Evolutionary conservation across 2,888 invertebrate species (phyloP), one percentile per base, ranked within the genome.

Genomic region (Laothoe populi): DNA sequence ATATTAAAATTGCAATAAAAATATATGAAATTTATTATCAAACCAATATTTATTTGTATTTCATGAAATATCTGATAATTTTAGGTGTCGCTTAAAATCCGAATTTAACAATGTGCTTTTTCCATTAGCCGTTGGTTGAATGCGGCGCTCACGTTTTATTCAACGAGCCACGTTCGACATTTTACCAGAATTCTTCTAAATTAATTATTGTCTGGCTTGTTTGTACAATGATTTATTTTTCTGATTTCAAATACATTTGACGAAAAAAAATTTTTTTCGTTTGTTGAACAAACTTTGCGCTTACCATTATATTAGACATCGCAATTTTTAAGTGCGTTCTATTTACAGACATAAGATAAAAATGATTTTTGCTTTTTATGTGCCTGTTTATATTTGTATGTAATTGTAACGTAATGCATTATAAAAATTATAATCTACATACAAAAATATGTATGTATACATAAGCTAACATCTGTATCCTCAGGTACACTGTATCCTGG

Each of bases 141-240:
- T 31, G 53, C 35, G 10, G n/a, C 16, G 19, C 31, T 53, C 35
- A 11, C 1, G 19, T 53, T 23, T 24, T 35, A 19, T 35, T 35
- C 19, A 35, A 53, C 44, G 19, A 19, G 19, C 4, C 7, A 53
- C 16, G 31, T 49, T 49, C 16, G 46, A 23, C 4, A 26, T 49
- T 26, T 16, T 16, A 16, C 8, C 48, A 48, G 1, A 48, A n/a
- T 31, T 49, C 26, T 16, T 16, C 26, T 26, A 26, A 16, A 49
- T 48, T 49, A 49, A 16, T 31, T 31, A 49, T 16, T 3, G n/a
- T 48, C 13, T 19, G 46, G n/a, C n/a, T n/a, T n/a, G n/a, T n/a
- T n/a, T n/a, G 46, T n/a, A 49, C 24, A 26, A 31, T 31, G 49
- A 53, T 53, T 53, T 53, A 53, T 53, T 53, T 53, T 53, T 31